These are phyloP conservation scores for Laticauda laticaudata DNA, from an alignment of 2,113 vertebrate genomes.

Conservation along the genomic window DNA sequence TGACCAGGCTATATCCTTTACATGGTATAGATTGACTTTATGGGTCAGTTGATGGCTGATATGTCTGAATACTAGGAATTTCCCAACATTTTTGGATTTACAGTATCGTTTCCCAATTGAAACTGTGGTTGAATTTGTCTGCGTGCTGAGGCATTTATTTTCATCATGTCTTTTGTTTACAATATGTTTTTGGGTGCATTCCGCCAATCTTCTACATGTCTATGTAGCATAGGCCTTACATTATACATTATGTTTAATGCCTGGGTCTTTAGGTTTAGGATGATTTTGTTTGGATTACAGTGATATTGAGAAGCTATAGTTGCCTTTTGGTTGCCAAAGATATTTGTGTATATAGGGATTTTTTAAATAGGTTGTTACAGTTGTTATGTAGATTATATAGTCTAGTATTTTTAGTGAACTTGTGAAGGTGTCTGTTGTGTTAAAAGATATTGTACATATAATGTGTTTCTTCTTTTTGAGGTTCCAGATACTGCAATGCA, in stretches of 20 bases:
- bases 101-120: background rate
- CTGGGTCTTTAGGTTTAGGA: background rate
- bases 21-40: background rate
- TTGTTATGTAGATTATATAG: background rate
- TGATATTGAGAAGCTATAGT: background rate
- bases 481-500: background rate
- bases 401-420: background rate
- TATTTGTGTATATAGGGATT: background rate
- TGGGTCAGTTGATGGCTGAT: background rate
- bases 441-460: background rate
- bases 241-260: background rate
- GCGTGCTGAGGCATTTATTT: background rate
- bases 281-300: background rate
- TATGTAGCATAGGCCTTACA: background rate
- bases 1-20: background rate
- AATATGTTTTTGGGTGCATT: background rate
- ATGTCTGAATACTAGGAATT: background rate
- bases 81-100: background rate
- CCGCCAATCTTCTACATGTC: background rate
- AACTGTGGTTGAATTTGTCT: background rate
- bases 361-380: background rate
- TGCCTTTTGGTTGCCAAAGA: background rate
- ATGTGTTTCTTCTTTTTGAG: background rate
- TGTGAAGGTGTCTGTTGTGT: background rate
- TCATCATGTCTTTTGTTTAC: background rate